A percentile compares a stretch with the other conserved stretches of the same genome.
phyloP scores from a whole-genome alignment of 2,888 invertebrate species.

The Microdon myrmicae region DNA sequence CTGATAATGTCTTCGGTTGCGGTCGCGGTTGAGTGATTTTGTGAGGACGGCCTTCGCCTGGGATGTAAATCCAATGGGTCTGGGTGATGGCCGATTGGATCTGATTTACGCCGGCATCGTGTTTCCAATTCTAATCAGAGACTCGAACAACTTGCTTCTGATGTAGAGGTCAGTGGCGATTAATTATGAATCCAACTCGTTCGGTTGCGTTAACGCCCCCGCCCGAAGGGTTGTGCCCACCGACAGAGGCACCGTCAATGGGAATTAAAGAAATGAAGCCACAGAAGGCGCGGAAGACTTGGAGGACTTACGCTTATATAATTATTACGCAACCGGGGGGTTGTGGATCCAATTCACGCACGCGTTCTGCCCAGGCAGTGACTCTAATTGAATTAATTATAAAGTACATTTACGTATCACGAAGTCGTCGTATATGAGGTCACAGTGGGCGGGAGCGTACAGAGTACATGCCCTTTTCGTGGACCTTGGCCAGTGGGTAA shows the following conservation, averaged over 20 bases:
- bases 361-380: background rate
- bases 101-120: slow-evolving; percentile 41
- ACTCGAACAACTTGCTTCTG: too few species aligned
- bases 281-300: slow-evolving; percentile 20
- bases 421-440: too few species aligned
- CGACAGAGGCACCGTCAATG: too few species aligned
- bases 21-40: too few species aligned
- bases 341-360: background rate
- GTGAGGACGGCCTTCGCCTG: too few species aligned
- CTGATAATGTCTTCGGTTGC: too few species aligned
- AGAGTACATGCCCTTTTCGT: slow-evolving; percentile 33
- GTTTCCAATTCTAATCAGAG: slow-evolving; percentile 23
- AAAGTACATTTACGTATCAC: too few species aligned
- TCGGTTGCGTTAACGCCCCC: slow-evolving; percentile 21
- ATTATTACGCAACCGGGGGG: background rate
- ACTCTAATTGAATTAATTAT: slow-evolving; percentile 32
- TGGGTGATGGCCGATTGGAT: slow-evolving; percentile 20
- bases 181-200: slow-evolving; percentile 26
- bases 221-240: slow-evolving; percentile 19
- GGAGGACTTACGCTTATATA: slow-evolving; percentile 15
- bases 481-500: slow-evolving; percentile 6
- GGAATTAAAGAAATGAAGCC: slow-evolving; percentile 20
- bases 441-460: too few species aligned
- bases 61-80: too few species aligned
- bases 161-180: slow-evolving; percentile 30